Conservation (phyloP, 2,113 vertebrate species). For the Ailurus styani region DNA sequence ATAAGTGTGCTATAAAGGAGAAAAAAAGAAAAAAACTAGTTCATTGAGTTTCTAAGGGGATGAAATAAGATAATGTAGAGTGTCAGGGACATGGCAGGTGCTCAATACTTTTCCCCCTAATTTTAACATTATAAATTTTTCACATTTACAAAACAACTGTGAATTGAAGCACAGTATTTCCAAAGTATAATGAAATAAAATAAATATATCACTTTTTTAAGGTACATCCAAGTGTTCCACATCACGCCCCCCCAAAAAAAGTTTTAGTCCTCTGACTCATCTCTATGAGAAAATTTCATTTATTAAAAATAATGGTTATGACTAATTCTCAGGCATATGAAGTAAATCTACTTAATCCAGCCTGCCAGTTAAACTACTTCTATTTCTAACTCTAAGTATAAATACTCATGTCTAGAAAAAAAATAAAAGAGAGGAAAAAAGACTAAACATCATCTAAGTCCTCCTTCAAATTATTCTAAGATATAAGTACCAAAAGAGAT, state of each 20-base stretch:
- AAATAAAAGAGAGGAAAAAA: not conserved
- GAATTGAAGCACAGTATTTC: not conserved
- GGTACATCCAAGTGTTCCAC: not conserved
- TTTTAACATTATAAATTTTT: not conserved
- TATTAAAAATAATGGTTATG: conserved; percentile 29
- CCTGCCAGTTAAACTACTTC: not conserved
- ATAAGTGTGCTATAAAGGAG: not conserved
- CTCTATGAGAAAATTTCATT: not conserved
- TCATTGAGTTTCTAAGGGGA: not conserved
- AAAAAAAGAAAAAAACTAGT: not conserved
- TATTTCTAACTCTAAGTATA: conserved; percentile 53
- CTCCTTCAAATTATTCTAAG: conserved; percentile 51
- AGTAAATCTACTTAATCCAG: not conserved
- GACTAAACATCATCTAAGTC: not conserved
- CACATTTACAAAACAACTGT: not conserved
- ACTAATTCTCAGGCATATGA: conserved; percentile 42
- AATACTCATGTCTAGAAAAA: not conserved
- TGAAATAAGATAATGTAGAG: not conserved
- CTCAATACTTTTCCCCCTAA: not conserved
- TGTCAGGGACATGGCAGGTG: not conserved
- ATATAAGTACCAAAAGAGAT: not conserved
- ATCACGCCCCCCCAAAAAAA: not conserved
- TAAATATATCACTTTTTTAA: not conserved
- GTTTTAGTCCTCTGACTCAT: not conserved
- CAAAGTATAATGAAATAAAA: conserved; percentile 43